phyloP scores from a whole-genome alignment of 1,140 invertebrate genomes.

The Goniozus legneri region DNA sequence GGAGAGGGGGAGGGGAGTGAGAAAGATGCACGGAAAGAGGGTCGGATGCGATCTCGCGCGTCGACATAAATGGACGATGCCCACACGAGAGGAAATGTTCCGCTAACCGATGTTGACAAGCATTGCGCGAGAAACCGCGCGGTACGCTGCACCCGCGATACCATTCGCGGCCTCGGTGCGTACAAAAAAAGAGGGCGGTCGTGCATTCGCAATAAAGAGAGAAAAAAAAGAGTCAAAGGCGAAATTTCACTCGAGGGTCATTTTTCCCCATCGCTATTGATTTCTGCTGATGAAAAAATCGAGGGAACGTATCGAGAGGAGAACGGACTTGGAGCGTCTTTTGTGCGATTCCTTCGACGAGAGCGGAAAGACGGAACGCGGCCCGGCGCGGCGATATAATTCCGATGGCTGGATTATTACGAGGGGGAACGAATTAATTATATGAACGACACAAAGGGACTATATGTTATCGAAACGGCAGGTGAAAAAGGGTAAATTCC shows the following conservation, averaged over 20 bases:
- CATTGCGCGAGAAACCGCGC: slow-evolving; percentile 30
- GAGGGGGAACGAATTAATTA: neutral
- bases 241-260: too few relatives aligned
- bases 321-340: too few relatives aligned
- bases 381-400: too few relatives aligned
- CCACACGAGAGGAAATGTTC: slow-evolving; percentile 47
- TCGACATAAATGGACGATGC: slow-evolving; percentile 48
- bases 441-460: neutral
- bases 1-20: neutral
- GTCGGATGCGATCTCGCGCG: too few relatives aligned
- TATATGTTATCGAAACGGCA: neutral
- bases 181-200: too few relatives aligned
- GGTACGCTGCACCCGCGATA: neutral
- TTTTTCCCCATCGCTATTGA: too few relatives aligned
- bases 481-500: neutral
- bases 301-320: too few relatives aligned
- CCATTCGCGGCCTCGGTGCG: neutral
- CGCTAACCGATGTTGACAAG: slow-evolving; percentile 50
- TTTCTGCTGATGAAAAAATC: too few relatives aligned
- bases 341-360: too few relatives aligned
- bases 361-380: too few relatives aligned
- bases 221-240: too few relatives aligned
- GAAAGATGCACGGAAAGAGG: too few relatives aligned
- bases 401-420: neutral
- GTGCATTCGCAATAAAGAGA: neutral